Conservation (phyloP, 1,140 invertebrate species). For the Pseudachorutes palmiensis region DNA sequence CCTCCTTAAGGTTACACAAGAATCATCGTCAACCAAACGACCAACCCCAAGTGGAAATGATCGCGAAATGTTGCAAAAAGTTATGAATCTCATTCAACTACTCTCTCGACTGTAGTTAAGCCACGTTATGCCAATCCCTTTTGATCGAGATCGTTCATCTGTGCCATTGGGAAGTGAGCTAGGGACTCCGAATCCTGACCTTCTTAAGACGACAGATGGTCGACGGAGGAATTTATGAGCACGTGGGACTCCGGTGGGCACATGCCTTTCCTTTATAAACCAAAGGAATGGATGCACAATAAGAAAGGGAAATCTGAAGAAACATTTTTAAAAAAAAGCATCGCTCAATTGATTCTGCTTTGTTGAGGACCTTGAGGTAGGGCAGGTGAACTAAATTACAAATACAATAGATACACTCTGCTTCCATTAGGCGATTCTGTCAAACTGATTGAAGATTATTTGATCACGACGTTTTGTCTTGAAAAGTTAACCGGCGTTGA, state of each 20-base stretch:
- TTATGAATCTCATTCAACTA: no score
- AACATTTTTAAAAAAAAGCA: neutral
- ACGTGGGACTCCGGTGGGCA: neutral
- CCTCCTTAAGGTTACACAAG: no score
- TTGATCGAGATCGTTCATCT: no score
- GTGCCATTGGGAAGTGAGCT: neutral
- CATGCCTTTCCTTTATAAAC: neutral
- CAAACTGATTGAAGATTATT: no score
- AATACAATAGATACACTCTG: no score
- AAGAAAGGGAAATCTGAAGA: neutral
- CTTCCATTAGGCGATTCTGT: no score
- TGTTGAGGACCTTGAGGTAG: neutral
- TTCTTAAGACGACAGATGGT: conserved; percentile 1
- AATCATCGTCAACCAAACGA: no score
- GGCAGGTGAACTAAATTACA: neutral
- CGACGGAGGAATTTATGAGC: neutral
- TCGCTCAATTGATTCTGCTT: neutral
- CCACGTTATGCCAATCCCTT: no score
- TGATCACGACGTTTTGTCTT: no score
- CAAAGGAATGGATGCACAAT: neutral
- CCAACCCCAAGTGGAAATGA: no score
- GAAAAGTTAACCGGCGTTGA: neutral
- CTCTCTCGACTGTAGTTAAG: no score
- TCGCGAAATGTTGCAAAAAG: no score
- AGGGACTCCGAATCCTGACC: neutral